phyloP scores from a whole-genome alignment of 1,140 invertebrate genomes.

The Drosophila oshimai region DNA sequence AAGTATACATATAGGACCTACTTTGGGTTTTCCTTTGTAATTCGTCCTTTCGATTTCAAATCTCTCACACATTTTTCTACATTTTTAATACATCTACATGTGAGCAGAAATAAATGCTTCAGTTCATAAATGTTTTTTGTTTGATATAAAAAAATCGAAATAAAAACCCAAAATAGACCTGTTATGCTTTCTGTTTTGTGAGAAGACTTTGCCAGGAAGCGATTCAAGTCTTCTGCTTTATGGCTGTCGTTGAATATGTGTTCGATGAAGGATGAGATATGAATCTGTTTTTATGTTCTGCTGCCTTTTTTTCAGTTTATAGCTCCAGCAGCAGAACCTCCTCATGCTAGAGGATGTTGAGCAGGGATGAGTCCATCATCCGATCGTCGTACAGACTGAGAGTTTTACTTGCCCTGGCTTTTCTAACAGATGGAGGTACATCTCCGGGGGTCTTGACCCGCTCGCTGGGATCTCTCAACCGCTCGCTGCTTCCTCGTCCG shows the following conservation, averaged over 20 bases:
- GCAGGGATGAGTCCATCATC: constrained; percentile 88
- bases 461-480: constrained; percentile 88
- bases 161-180: background rate
- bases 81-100: background rate
- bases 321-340: constrained; percentile 82
- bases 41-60: constrained; percentile 5
- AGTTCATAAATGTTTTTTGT: background rate
- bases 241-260: constrained; percentile 75
- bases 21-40: background rate
- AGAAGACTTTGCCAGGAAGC: constrained; percentile 40
- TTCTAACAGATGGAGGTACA: constrained; percentile 89
- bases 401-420: constrained; percentile 85
- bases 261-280: constrained; percentile 61
- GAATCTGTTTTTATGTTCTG: constrained; percentile 50
- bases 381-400: constrained; percentile 93
- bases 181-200: background rate
- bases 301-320: constrained; percentile 42
- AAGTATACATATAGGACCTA: background rate
- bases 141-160: background rate
- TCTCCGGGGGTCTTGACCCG: constrained; percentile 92
- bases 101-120: background rate
- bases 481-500: constrained; percentile 84
- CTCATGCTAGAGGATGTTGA: constrained; percentile 82
- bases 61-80: no score
- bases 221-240: constrained; percentile 33